phyloP scores from a whole-genome alignment of 2,797 vertebrate genomes.

The Oryzias sinensis region DNA sequence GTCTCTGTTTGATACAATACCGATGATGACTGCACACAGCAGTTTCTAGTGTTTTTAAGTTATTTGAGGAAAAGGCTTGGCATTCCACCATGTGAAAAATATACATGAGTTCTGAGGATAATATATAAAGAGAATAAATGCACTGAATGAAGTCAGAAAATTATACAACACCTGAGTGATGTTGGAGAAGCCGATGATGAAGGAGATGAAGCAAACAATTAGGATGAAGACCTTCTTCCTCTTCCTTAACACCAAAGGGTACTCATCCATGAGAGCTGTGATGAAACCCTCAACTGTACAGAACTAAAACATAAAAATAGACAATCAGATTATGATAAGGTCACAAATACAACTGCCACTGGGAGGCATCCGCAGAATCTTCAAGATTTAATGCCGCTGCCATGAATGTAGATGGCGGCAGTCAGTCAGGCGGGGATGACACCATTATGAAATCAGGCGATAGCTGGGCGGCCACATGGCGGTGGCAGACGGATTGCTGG shows the following conservation, averaged over 20 bases:
- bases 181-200: constrained; percentile 89
- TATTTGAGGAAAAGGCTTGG: background rate
- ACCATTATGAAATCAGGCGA: too few relatives aligned
- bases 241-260: constrained; percentile 81
- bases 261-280: constrained; percentile 90
- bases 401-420: too few relatives aligned
- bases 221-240: constrained; percentile 91
- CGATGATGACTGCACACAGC: constrained; percentile 30
- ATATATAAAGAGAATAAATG: background rate
- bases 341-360: too few relatives aligned
- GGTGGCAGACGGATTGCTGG: too few relatives aligned
- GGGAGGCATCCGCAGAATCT: too few relatives aligned
- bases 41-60: background rate
- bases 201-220: constrained; percentile 85
- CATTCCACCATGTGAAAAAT: background rate
- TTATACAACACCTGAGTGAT: constrained; percentile 85
- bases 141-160: background rate
- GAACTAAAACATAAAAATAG: constrained; percentile 71
- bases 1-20: constrained; percentile 31
- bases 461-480: too few relatives aligned
- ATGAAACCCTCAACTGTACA: constrained; percentile 93
- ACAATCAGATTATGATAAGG: background rate
- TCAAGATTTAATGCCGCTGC: too few relatives aligned
- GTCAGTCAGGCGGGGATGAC: too few relatives aligned
- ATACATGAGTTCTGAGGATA: background rate